phyloP scores from a whole-genome alignment of 2,113 vertebrate genomes.

The Chloropsis hardwickii region DNA sequence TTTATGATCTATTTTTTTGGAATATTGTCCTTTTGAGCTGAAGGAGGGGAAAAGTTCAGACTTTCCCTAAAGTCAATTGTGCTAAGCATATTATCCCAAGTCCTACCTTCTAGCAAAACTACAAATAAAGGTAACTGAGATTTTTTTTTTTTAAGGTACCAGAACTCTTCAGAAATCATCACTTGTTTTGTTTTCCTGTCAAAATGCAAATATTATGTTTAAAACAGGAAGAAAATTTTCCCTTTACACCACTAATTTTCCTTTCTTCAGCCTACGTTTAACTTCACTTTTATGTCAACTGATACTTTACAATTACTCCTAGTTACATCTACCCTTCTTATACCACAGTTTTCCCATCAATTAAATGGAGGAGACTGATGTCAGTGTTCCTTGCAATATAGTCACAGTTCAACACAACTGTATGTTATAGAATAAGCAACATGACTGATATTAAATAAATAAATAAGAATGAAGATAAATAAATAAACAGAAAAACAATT shows the following conservation, averaged over 20 bases:
- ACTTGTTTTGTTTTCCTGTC: neutral
- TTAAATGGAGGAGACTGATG: neutral
- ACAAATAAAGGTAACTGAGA: neutral
- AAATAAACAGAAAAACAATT: slow-evolving; percentile 7
- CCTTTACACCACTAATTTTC: neutral
- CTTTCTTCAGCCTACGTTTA: neutral
- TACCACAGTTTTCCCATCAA: neutral
- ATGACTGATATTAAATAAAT: neutral
- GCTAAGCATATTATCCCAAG: neutral
- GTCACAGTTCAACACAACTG: neutral
- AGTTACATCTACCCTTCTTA: neutral
- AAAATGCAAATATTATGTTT: neutral
- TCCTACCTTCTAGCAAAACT: neutral
- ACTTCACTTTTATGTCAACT: neutral
- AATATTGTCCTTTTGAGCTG: neutral
- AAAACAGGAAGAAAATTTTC: neutral
- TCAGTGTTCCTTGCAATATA: neutral
- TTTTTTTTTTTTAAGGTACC: neutral
- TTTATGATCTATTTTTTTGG: neutral
- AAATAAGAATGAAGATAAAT: neutral
- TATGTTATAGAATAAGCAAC: neutral
- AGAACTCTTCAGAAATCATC: neutral
- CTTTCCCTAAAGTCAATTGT: neutral
- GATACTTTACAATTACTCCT: neutral
- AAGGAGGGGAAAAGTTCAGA: neutral